These are phyloP conservation scores for Metallyticus violacea DNA, from an alignment of 2,888 invertebrate genomes.

Conservation along the genomic window DNA sequence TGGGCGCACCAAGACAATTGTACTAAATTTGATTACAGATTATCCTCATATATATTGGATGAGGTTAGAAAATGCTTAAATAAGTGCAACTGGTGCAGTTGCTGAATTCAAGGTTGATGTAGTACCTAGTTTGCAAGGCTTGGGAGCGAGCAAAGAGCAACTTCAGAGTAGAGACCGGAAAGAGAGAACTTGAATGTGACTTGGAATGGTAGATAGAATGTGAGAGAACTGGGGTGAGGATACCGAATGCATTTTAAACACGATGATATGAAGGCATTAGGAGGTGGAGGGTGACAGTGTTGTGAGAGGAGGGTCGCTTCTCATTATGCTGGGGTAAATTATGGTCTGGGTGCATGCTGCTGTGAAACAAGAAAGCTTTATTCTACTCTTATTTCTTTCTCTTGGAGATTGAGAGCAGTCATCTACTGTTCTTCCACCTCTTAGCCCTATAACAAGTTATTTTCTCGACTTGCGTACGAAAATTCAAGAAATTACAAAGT, in stretches of 20 bases:
- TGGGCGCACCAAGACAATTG: constrained; percentile 41
- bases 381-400: background rate
- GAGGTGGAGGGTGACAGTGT: background rate
- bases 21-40: constrained; percentile 43
- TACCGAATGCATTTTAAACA: constrained; percentile 26
- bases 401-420: constrained; percentile 23
- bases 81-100: constrained; percentile 39
- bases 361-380: constrained; percentile 30
- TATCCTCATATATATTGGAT: constrained; percentile 41
- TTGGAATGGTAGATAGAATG: background rate
- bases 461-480: background rate
- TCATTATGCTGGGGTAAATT: constrained; percentile 30
- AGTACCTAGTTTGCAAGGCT: constrained; percentile 24
- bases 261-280: constrained; percentile 13
- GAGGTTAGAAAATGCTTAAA: constrained; percentile 39
- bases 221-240: background rate
- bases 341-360: constrained; percentile 19
- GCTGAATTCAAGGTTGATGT: constrained; percentile 16
- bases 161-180: background rate
- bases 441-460: background rate
- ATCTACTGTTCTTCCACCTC: background rate
- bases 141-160: background rate
- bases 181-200: background rate
- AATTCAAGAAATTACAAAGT: background rate
- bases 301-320: constrained; percentile 1